Base-by-base conservation (phyloP, 2,113 vertebrate species). In the Myiopsitta monachus region DNA sequence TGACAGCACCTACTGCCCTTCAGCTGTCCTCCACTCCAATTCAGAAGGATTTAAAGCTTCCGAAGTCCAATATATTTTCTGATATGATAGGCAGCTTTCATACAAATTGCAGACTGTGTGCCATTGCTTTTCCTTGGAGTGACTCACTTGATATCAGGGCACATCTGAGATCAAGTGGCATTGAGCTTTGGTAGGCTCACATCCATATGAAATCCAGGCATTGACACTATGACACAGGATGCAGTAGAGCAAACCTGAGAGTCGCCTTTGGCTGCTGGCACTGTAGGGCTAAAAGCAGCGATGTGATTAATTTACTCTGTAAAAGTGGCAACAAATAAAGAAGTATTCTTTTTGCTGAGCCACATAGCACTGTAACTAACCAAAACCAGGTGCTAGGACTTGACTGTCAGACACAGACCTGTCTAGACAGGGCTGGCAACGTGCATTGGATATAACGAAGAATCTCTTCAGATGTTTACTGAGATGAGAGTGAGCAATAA, bases 1-100 rank as follows among this genome's bases (percentile, higher is more conserved):
- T 90, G 78, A 88, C 59, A 97, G 69, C 39, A 91, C 44, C 67
- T 74, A 36, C 41, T 91, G 59, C 80, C 91, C 75, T 55, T 72
- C 78, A 68, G 57, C 83, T 95, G 63, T 26, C 14, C 84, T 88
- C 59, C 51, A 72, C 18, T 93, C 82, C 75, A 87, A 52, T 74
- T 88, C 62, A 14, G 75, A 36, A 55, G 63, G 43, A 75, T 43
- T 90, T 74, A 28, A 77, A 54, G 7, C 70, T 82, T 72, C 31
- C 21, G 7, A 74, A 77, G 54, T 72, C 31, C 36, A 81, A 46
- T 28, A 49, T 51, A 5, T 39, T 33, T 36, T 89, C 26, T 49
- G 33, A 61, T 38, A 38, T 9, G n/a, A 77, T 2, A 82, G 59
- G 63, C 66, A 90, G 59, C 47, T 88, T 55, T 87, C 54, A 92